Base-by-base conservation (phyloP, 2,113 vertebrate genomes). In the Etheostoma cragini region DNA sequence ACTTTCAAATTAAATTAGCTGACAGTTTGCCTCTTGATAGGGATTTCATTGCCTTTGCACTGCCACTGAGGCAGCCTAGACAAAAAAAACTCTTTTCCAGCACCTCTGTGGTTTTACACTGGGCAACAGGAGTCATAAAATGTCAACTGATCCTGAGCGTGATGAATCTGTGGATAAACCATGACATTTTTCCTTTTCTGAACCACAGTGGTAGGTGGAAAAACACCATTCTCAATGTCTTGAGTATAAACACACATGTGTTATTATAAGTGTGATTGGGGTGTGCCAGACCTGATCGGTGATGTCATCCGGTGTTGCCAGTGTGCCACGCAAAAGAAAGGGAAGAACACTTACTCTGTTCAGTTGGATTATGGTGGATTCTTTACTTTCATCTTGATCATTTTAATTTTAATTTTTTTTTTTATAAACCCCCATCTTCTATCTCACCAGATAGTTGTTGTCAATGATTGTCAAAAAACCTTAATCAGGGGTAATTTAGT, bases 381-480 rank as follows among this genome's bases (percentile, higher is more conserved):
- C 87, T 87, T 92, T 89, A 93, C 95, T 95, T 95, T 96, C 93
- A 93, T 94, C 92, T 94, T 94, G 76, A 95, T 82, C 82, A 72
- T 73, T 89, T 88, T 88, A 61, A 35, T 75, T 83, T 72, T 3
- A 11, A 17, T 45, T 30, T 26, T 70, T 30, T 58, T 52, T 70
- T 82, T 76, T 76, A 80, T 80, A 35, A 84, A 56, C 52, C 75
- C 81, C 70, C 56, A 11, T 85, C 75, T 88, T 87, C 80, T 78
- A 52, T 91, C 80, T 89, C 78, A 76, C 50, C 79, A 65, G 83
- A 89, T 84, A 71, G 76, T 68, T 86, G 58, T 85, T 87, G 83
- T 78, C 69, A 84, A 88, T 84, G 91, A 93, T 92, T 93, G 87
- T 94, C 88, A 83, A 84, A 89, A 30, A 88, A 87, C 71, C 63